A percentile compares a stretch with the other conserved stretches of the same genome.
These are phyloP conservation scores for Auanema sp. DNA, from an alignment of 2,888 invertebrate genomes.

Conservation along the genomic window DNA sequence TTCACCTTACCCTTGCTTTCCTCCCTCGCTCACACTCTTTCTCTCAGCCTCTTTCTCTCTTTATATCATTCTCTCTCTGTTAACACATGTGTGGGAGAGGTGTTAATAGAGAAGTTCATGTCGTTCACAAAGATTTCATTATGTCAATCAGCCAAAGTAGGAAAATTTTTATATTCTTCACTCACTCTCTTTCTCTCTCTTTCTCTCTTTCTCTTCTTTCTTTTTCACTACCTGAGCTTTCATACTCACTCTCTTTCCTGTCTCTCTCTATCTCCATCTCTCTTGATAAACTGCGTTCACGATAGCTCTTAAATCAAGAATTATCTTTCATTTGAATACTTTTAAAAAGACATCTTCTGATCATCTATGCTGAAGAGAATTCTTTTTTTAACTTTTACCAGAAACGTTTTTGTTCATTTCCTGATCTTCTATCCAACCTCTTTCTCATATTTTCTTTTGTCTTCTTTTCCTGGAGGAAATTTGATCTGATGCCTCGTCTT, in stretches of 20 bases:
- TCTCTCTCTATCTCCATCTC: constrained; percentile 2
- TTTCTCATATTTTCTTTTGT: constrained; percentile 1
- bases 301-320: neutral
- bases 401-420: too few species aligned
- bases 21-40: neutral
- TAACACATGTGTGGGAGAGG: too few species aligned
- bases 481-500: neutral
- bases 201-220: constrained; percentile 4
- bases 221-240: neutral
- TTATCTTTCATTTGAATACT: neutral
- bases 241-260: neutral
- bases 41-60: neutral
- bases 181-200: constrained; percentile 1
- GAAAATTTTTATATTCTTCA: neutral
- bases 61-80: too few species aligned
- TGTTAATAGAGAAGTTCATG: too few species aligned
- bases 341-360: neutral
- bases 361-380: neutral
- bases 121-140: too few species aligned
- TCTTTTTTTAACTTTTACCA: too few species aligned
- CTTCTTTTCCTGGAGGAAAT: neutral
- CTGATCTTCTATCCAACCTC: too few species aligned
- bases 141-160: constrained; percentile 2
- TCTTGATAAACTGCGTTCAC: neutral
- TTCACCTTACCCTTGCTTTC: neutral